Evolutionary conservation across 2,797 vertebrate species (phyloP), one percentile per base, ranked within the genome.

Genomic region (Gymnodraco acuticeps): DNA sequence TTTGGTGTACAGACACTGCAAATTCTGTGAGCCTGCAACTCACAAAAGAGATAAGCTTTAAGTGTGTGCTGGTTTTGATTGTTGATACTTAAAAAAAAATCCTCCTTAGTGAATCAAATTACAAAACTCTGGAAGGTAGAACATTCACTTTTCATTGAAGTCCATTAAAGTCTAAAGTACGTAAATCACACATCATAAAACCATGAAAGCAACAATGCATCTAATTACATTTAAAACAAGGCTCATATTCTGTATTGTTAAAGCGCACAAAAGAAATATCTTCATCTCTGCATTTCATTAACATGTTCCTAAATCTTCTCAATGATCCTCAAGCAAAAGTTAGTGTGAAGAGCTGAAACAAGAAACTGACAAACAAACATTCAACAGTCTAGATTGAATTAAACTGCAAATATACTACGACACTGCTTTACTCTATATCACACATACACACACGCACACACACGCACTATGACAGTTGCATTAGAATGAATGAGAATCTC

Each of bases 401-500:
- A 77, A 82, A 82, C 19, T 31, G 41, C 66, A 69, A 64, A 43
- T 48, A 43, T 52, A 65, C 54, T 48, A 19, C 73, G 23, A 23
- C 64, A 54, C 59, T 23, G 20, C 64, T 68, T 55, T 48, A 14
- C 68, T 63, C 41, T n/a, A 8, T 60, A 11, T 19, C 11, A 59
- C 59, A 54, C 19, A 51, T 60, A 59, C 73, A 65, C 23, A 43
- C 51, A 53, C 59, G 64, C 63, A 58, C 55, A 58, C 72, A 53
- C 62, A 61, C 50, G 45, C 81, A 65, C 66, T n/a, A 11, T 87
- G 87, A 91, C 88, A 87, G 81, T 60, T 86, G 77, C 85, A 88
- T 91, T 86, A 87, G 83, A 91, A 91, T 90, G 88, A 89, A 92
- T 86, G 86, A 89, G 85, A 90, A 79, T 83, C 82, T 87, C 86